These are phyloP conservation scores for Malurus splendens DNA, from an alignment of 2,797 vertebrate genomes.

Conservation along the genomic window DNA sequence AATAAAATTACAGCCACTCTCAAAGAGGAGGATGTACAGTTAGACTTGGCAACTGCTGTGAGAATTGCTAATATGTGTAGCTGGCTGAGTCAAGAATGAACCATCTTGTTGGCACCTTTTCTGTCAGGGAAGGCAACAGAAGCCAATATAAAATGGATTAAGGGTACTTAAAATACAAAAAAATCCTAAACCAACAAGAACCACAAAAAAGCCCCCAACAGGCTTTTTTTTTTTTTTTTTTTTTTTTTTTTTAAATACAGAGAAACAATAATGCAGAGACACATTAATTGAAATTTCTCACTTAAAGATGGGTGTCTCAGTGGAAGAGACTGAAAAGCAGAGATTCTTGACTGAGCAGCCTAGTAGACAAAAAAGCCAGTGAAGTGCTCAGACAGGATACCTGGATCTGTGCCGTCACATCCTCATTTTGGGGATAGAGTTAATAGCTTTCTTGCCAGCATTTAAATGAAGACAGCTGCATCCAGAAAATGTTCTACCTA, in stretches of 20 bases:
- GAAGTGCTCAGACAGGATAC: not conserved
- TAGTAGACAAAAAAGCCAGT: not conserved
- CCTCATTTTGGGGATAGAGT: not conserved
- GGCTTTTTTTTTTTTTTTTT: not conserved
- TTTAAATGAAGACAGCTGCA: conserved; percentile 1
- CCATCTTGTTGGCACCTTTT: conserved; percentile 50
- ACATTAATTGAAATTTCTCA: conserved; percentile 17
- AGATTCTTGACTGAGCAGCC: not conserved
- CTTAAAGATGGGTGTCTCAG: not conserved
- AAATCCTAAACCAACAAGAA: not conserved
- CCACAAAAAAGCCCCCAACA: not conserved
- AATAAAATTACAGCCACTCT: conserved; percentile 42
- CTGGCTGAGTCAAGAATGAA: conserved; percentile 36
- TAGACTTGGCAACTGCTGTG: conserved; percentile 47
- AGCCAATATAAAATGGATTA: conserved; percentile 55
- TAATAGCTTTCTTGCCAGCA: not conserved
- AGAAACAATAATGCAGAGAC: conserved; percentile 13
- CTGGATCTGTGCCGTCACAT: not conserved
- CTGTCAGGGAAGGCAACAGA: conserved; percentile 23
- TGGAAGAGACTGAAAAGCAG: not conserved
- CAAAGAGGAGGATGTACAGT: conserved; percentile 8
- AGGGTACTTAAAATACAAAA: conserved; percentile 45
- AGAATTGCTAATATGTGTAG: conserved; percentile 57
- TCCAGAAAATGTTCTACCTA: not conserved
- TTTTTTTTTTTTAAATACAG: not conserved